Evolutionary conservation across 2,888 invertebrate genomes (phyloP).

Genomic region (Linnaemya tessellans): DNA sequence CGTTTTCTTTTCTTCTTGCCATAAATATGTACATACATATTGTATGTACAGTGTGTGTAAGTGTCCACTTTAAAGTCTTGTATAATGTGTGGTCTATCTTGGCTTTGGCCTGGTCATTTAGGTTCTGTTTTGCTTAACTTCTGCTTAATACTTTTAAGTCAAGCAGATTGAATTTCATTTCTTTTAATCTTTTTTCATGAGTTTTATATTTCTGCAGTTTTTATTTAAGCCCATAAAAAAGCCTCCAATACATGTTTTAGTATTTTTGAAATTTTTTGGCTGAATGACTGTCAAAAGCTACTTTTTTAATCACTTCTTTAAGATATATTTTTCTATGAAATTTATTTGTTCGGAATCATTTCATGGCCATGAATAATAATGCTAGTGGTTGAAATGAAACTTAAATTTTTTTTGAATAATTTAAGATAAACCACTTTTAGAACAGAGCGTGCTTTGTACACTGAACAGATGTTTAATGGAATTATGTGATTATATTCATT

Average conservation of each 20-base stretch:
- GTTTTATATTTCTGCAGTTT: constrained; percentile 26
- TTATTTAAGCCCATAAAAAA: background rate
- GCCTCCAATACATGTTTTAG: constrained; percentile 16
- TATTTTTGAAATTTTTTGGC: constrained; percentile 25
- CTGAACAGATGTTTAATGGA: background rate
- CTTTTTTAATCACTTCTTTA: constrained; percentile 8
- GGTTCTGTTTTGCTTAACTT: constrained; percentile 50
- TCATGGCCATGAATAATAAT: background rate
- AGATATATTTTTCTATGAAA: background rate
- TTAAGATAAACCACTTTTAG: background rate
- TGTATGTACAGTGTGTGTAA: too few species aligned
- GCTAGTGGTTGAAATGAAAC: background rate
- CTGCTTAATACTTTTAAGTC: constrained; percentile 50
- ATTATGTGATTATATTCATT: background rate
- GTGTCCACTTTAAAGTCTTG: constrained; percentile 54
- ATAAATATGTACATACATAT: constrained; percentile 21
- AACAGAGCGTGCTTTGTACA: background rate
- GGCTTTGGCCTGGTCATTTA: constrained; percentile 5
- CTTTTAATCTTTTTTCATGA: constrained; percentile 26
- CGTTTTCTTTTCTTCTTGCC: constrained; percentile 42
- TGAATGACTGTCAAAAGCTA: constrained; percentile 51
- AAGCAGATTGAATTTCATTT: constrained; percentile 61
- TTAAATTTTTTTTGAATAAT: background rate
- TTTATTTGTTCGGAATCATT: constrained; percentile 1
- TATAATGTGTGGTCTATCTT: constrained; percentile 64